phyloP scores from a whole-genome alignment of 2,888 invertebrate genomes.

The Drosophila hamatofila region DNA sequence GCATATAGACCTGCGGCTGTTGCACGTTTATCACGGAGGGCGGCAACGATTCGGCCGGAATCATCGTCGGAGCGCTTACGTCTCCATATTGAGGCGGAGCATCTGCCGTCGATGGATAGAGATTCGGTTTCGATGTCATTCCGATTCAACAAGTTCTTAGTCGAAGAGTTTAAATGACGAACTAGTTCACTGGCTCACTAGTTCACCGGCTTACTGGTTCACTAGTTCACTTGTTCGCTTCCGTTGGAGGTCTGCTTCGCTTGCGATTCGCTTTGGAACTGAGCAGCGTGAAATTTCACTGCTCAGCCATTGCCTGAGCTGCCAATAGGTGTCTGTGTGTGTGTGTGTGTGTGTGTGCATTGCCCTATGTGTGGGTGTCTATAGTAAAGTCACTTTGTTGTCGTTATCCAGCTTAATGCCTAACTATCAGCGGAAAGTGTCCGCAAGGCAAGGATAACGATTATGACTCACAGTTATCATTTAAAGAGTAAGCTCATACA shows the following conservation, averaged over 20 bases:
- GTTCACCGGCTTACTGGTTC: background rate
- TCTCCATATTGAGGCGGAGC: slow-evolving; percentile 51
- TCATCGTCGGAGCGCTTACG: slow-evolving; percentile 36
- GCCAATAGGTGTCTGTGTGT: background rate
- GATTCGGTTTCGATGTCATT: slow-evolving; percentile 48
- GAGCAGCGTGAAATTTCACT: slow-evolving; percentile 2
- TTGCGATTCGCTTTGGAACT: slow-evolving; percentile 33
- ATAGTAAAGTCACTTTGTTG: background rate
- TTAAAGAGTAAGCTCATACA: background rate
- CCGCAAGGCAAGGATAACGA: background rate
- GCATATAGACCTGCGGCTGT: slow-evolving; percentile 48
- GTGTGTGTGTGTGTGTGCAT: background rate
- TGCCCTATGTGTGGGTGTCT: background rate
- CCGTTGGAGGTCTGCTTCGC: slow-evolving; percentile 32
- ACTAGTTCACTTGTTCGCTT: background rate
- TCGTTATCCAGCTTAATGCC: slow-evolving; percentile 4
- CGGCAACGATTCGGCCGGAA: slow-evolving; percentile 23
- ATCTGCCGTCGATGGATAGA: slow-evolving; percentile 34
- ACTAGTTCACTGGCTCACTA: background rate
- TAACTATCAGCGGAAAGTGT: background rate
- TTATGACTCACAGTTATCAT: slow-evolving; percentile 1
- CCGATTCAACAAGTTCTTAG: background rate
- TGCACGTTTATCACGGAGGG: slow-evolving; percentile 36
- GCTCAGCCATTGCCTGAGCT: background rate
- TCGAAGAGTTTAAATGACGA: background rate